Conservation (phyloP, 1,140 invertebrate species). For the Aricia agestis region DNA sequence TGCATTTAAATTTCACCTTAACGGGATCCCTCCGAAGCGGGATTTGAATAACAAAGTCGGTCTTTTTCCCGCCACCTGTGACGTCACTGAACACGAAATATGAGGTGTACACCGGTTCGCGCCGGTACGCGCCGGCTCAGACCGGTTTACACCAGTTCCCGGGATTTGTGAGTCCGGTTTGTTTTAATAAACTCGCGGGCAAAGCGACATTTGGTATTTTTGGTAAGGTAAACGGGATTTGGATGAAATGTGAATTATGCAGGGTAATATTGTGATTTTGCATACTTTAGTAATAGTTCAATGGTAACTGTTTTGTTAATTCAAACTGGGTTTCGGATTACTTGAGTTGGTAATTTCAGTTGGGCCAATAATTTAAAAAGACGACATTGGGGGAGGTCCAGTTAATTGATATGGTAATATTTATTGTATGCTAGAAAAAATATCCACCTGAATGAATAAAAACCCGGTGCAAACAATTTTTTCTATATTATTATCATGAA, state of each 20-base stretch:
- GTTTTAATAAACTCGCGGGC: neutral
- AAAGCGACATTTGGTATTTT: neutral
- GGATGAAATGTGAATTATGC: too few species aligned
- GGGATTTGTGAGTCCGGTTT: slow-evolving; percentile 18
- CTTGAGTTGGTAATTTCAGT: too few species aligned
- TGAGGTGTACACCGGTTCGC: slow-evolving; percentile 12
- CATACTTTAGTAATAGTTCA: too few species aligned
- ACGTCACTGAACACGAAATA: slow-evolving; percentile 23
- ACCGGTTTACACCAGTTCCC: slow-evolving; percentile 2
- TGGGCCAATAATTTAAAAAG: too few species aligned
- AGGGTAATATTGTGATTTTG: too few species aligned
- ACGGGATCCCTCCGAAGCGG: slow-evolving; percentile 32
- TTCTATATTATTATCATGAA: neutral
- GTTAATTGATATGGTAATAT: too few species aligned
- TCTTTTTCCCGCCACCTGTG: slow-evolving; percentile 24
- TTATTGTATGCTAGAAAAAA: too few species aligned
- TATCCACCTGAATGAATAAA: too few species aligned
- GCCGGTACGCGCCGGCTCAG: neutral
- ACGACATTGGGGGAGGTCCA: too few species aligned
- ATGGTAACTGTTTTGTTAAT: too few species aligned
- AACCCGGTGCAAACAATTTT: too few species aligned
- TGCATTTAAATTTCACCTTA: slow-evolving; percentile 27
- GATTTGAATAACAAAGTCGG: slow-evolving; percentile 25
- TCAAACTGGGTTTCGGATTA: too few species aligned
- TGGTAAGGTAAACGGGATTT: neutral